phyloP scores from a whole-genome alignment of 2,888 invertebrate genomes.

The Cryptophagus acutangulus region DNA sequence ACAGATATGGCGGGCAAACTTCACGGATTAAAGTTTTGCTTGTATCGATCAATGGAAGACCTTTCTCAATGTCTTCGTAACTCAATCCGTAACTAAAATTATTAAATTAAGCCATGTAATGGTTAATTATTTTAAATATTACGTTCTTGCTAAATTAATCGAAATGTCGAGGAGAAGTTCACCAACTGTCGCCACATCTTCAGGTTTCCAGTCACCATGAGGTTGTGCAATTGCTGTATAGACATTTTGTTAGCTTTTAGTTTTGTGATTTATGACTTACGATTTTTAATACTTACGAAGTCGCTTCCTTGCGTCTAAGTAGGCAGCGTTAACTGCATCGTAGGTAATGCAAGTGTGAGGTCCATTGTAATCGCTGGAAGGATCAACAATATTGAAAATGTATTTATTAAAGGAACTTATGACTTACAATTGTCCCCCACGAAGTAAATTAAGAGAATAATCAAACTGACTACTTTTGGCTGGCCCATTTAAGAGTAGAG shows the following conservation, averaged over 20 bases:
- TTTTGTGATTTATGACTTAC: neutral
- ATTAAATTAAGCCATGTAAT: slow-evolving; percentile 1
- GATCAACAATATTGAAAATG: neutral
- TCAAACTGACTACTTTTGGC: slow-evolving; percentile 78
- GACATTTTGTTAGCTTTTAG: slow-evolving; percentile 14
- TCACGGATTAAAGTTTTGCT: slow-evolving; percentile 81
- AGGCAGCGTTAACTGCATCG: slow-evolving; percentile 84
- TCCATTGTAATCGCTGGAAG: slow-evolving; percentile 47
- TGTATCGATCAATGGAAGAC: slow-evolving; percentile 80
- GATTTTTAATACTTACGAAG: slow-evolving; percentile 85
- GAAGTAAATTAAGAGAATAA: slow-evolving; percentile 77
- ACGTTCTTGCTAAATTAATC: slow-evolving; percentile 77
- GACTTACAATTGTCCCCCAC: slow-evolving; percentile 62
- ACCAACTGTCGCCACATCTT: slow-evolving; percentile 80
- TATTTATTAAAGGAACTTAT: too few relatives aligned
- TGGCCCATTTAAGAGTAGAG: slow-evolving; percentile 70
- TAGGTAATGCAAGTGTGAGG: slow-evolving; percentile 82
- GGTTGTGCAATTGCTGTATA: slow-evolving; percentile 78
- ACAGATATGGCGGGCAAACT: slow-evolving; percentile 81
- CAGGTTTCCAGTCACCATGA: slow-evolving; percentile 76
- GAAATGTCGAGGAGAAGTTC: slow-evolving; percentile 83
- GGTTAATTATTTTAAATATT: slow-evolving; percentile 36
- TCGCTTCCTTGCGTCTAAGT: slow-evolving; percentile 79
- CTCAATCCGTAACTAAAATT: slow-evolving; percentile 70
- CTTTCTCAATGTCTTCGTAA: slow-evolving; percentile 83